Evolutionary conservation across 2,797 vertebrate genomes (phyloP).

Genomic region (Oceanodroma leucorhoa): DNA sequence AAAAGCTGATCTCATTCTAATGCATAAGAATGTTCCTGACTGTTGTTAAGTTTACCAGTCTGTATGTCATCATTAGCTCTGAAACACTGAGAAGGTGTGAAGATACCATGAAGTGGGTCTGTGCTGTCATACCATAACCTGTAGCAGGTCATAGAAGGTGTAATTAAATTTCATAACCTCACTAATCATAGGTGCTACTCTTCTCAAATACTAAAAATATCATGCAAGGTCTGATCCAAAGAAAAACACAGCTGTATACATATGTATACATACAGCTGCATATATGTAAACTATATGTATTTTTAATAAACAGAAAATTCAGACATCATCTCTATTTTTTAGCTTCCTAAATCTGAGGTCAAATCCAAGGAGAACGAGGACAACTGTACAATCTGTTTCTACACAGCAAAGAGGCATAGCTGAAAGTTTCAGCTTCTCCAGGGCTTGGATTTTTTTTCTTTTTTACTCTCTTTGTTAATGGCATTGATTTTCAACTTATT

Average conservation of each 20-base stretch:
- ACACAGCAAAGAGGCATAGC: background rate
- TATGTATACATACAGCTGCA: background rate
- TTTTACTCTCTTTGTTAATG: conserved; percentile 9
- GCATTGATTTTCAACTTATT: conserved; percentile 29
- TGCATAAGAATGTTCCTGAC: background rate
- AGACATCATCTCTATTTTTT: background rate
- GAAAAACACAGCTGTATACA: background rate
- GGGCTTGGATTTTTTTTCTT: background rate
- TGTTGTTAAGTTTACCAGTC: background rate
- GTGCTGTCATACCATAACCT: background rate
- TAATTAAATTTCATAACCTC: background rate
- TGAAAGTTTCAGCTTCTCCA: background rate
- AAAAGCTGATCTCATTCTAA: background rate
- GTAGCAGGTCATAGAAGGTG: background rate
- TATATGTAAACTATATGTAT: background rate
- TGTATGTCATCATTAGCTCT: background rate
- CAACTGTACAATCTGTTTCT: background rate
- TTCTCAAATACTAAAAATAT: background rate
- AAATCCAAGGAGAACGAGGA: background rate
- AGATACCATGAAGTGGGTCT: background rate
- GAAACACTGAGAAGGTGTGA: background rate
- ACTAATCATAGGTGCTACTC: background rate
- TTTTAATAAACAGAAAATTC: background rate
- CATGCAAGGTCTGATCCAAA: background rate
- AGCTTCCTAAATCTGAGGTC: background rate